phyloP scores from a whole-genome alignment of 2,888 invertebrate species.

The Spodoptera picta region DNA sequence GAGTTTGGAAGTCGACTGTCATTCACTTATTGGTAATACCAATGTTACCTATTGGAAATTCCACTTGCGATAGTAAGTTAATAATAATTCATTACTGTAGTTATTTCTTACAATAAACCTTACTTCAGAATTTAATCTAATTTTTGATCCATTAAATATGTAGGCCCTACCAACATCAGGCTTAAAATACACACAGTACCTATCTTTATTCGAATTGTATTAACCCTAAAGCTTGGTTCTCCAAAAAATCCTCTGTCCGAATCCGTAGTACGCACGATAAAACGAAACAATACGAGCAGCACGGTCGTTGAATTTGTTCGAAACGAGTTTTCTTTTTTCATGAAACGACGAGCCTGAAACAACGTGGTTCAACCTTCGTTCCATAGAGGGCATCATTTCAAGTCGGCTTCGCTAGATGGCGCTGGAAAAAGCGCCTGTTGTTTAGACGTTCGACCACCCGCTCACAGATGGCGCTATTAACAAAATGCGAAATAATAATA shows the following conservation, averaged over 20 bases:
- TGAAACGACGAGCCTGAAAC: constrained; percentile 14
- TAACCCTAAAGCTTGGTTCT: constrained; percentile 6
- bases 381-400: constrained; percentile 42
- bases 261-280: constrained; percentile 1
- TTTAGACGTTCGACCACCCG: constrained; percentile 13
- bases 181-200: too few species aligned
- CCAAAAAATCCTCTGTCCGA: not conserved
- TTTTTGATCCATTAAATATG: too few species aligned
- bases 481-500: not conserved
- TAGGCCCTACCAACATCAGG: too few species aligned
- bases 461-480: constrained; percentile 47
- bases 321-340: constrained; percentile 24
- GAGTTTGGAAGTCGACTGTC: too few species aligned
- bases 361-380: constrained; percentile 30
- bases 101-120: too few species aligned
- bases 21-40: too few species aligned
- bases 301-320: constrained; percentile 11
- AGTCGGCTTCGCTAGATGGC: constrained; percentile 53
- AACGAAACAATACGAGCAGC: constrained; percentile 20
- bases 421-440: constrained; percentile 23
- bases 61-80: too few species aligned
- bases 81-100: too few species aligned
- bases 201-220: not conserved
- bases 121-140: too few species aligned
- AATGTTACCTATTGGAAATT: too few species aligned